phyloP scores from a whole-genome alignment of 2,113 vertebrate species.

The Ictalurus furcatus region DNA sequence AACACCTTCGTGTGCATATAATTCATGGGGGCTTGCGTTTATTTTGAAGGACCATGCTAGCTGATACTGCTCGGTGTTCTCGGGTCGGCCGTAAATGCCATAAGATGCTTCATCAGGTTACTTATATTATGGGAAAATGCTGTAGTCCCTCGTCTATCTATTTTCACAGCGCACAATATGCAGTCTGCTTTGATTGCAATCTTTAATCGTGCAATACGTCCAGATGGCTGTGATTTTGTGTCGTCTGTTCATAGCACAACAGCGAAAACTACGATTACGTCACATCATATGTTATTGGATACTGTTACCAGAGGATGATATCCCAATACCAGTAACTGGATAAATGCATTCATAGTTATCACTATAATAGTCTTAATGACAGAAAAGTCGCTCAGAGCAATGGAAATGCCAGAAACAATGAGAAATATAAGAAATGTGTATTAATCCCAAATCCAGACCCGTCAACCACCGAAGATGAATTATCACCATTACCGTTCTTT shows the following conservation, averaged over 20 bases:
- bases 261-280: background rate
- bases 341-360: background rate
- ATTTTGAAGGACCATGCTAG: too few species aligned
- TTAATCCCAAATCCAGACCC: background rate
- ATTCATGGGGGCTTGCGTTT: too few species aligned
- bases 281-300: background rate
- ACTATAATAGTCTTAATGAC: background rate
- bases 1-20: too few species aligned
- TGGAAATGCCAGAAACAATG: background rate
- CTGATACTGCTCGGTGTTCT: background rate
- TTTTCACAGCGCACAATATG: background rate
- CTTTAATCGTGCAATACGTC: background rate
- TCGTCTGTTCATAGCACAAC: background rate
- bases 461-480: background rate
- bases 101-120: background rate
- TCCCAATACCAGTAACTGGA: background rate
- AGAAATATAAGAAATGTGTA: background rate
- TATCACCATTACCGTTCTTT: background rate
- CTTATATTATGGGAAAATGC: background rate
- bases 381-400: background rate
- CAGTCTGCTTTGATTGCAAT: background rate
- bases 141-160: background rate
- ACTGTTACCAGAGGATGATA: too few species aligned
- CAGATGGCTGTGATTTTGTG: background rate
- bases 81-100: background rate